Evolutionary conservation across 1,140 invertebrate genomes (phyloP).

Genomic region (Drosophila eugracilis): DNA sequence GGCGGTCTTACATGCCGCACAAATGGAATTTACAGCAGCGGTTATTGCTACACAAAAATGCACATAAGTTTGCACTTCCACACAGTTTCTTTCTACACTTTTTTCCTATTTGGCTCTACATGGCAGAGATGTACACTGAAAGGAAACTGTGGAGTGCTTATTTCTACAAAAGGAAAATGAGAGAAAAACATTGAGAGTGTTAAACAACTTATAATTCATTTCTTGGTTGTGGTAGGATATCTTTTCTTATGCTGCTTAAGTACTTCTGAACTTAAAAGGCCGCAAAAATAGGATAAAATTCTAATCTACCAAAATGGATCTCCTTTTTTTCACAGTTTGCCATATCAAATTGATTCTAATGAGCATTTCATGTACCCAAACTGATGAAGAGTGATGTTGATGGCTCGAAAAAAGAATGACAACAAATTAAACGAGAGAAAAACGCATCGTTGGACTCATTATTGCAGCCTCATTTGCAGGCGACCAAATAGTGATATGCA

Average conservation of each 20-base stretch:
- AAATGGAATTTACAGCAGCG: constrained; percentile 47
- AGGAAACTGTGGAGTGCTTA: no score
- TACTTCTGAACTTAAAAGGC: no score
- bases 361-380: constrained; percentile 8
- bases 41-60: constrained; percentile 43
- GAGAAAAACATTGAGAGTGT: no score
- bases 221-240: no score
- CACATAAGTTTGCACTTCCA: constrained; percentile 18
- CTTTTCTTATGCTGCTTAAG: no score
- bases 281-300: no score
- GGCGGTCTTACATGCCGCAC: constrained; percentile 19
- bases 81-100: neutral
- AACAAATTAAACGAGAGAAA: constrained; percentile 16
- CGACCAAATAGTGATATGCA: constrained; percentile 13
- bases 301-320: no score
- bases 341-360: neutral
- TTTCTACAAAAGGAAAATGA: no score
- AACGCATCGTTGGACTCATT: constrained; percentile 17
- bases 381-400: neutral
- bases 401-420: constrained; percentile 1
- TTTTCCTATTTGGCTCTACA: neutral
- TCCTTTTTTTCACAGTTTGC: neutral
- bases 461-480: constrained; percentile 40
- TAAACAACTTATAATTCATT: no score
- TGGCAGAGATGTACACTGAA: neutral